phyloP scores from a whole-genome alignment of 2,888 invertebrate genomes.

The Scaptomyza tumidula region DNA sequence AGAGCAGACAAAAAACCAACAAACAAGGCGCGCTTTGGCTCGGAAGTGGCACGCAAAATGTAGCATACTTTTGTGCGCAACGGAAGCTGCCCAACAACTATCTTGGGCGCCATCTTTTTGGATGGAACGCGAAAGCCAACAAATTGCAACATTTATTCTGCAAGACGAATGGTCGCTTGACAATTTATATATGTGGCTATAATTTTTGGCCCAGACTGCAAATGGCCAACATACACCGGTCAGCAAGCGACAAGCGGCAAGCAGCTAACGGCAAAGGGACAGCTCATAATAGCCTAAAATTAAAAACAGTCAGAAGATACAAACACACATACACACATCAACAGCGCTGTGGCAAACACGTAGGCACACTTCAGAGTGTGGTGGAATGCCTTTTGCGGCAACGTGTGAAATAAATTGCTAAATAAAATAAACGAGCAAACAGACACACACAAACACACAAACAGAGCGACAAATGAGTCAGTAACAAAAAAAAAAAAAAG shows the following conservation, averaged over 20 bases:
- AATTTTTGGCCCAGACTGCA: slow-evolving; percentile 61
- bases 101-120: slow-evolving; percentile 55
- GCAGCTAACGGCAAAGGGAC: slow-evolving; percentile 14
- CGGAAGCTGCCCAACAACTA: slow-evolving; percentile 42
- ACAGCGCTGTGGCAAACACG: slow-evolving; percentile 29
- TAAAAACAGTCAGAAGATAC: slow-evolving; percentile 77
- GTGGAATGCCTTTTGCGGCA: slow-evolving; percentile 46
- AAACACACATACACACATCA: neutral
- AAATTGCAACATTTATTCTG: slow-evolving; percentile 84
- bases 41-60: slow-evolving; percentile 46
- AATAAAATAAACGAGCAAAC: slow-evolving; percentile 81
- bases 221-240: slow-evolving; percentile 17
- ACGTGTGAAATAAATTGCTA: slow-evolving; percentile 80
- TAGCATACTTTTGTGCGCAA: slow-evolving; percentile 64
- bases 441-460: slow-evolving; percentile 38
- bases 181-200: slow-evolving; percentile 81
- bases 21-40: slow-evolving; percentile 13
- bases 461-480: slow-evolving; percentile 71
- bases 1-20: neutral
- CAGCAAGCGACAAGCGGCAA: neutral
- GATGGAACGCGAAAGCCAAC: slow-evolving; percentile 71
- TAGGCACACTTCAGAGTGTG: slow-evolving; percentile 40
- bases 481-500: slow-evolving; percentile 22
- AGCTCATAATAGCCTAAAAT: slow-evolving; percentile 79
- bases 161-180: slow-evolving; percentile 83